Evolutionary conservation across 2,888 invertebrate genomes (phyloP).

Genomic region (Orthosia incerta): DNA sequence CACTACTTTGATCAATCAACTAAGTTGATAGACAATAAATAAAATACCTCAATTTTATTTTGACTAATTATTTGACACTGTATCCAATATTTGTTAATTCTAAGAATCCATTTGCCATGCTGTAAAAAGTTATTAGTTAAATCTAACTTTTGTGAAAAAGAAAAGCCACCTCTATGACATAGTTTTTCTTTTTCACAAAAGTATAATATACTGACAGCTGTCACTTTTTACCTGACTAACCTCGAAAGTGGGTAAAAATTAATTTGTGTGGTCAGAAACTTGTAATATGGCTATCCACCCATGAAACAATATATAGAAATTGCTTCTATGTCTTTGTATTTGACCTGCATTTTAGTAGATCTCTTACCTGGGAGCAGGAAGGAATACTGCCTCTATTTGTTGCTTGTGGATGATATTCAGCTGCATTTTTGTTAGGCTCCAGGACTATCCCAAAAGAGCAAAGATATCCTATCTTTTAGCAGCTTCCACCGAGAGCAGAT

Average conservation of each 20-base stretch:
- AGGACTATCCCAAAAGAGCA: too few species aligned
- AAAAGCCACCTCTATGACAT: conserved; percentile 6
- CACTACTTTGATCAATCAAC: neutral
- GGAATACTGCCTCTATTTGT: conserved; percentile 28
- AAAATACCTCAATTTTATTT: neutral
- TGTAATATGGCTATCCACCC: conserved; percentile 22
- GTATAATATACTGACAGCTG: conserved; percentile 17
- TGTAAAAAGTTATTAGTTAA: neutral
- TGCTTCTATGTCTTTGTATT: conserved; percentile 35
- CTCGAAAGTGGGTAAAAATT: neutral
- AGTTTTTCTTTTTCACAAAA: too few species aligned
- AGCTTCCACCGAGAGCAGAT: too few species aligned
- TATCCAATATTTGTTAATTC: neutral
- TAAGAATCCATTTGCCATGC: neutral
- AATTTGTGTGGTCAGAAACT: neutral
- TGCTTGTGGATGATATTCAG: neutral
- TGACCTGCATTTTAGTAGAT: conserved; percentile 27
- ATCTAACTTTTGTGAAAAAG: neutral
- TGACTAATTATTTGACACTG: neutral
- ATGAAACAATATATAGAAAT: conserved; percentile 28
- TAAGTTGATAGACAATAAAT: neutral
- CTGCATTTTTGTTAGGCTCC: too few species aligned
- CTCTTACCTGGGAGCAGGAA: conserved; percentile 10
- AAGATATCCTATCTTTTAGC: too few species aligned
- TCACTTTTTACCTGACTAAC: neutral